Conservation (phyloP, 1,140 invertebrate genomes). For the Acromyrmex heyeri region DNA sequence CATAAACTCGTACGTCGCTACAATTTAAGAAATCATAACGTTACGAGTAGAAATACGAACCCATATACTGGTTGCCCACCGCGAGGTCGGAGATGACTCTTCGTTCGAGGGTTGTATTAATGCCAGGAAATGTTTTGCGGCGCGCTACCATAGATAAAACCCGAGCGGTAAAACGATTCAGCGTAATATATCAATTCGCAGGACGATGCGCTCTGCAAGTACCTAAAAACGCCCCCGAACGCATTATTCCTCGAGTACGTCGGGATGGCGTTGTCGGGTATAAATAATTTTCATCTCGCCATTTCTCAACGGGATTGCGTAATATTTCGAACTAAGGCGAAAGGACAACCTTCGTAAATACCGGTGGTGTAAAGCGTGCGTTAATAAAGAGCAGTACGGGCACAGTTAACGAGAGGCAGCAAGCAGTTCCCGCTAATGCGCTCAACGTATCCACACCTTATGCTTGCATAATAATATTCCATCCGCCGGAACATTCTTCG, state of each 20-base stretch:
- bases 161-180: slow-evolving; percentile 54
- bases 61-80: not conserved
- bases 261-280: slow-evolving; percentile 50
- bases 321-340: slow-evolving; percentile 63
- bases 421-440: slow-evolving; percentile 52
- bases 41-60: not conserved
- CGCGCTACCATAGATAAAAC: slow-evolving; percentile 41
- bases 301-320: slow-evolving; percentile 59
- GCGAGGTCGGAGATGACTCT: slow-evolving; percentile 32
- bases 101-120: slow-evolving; percentile 46
- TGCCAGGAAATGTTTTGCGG: slow-evolving; percentile 46
- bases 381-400: slow-evolving; percentile 55
- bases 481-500: not conserved
- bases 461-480: slow-evolving; percentile 48
- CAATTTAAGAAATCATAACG: slow-evolving; percentile 1
- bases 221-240: slow-evolving; percentile 52
- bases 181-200: slow-evolving; percentile 59
- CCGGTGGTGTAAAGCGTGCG: slow-evolving; percentile 50
- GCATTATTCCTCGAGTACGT: slow-evolving; percentile 61
- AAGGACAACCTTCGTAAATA: slow-evolving; percentile 54
- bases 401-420: slow-evolving; percentile 55
- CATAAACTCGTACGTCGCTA: not conserved
- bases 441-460: slow-evolving; percentile 34
- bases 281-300: slow-evolving; percentile 58
- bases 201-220: slow-evolving; percentile 40